Conservation (phyloP, 2,113 vertebrate species). For the Mionectes macconnelli region DNA sequence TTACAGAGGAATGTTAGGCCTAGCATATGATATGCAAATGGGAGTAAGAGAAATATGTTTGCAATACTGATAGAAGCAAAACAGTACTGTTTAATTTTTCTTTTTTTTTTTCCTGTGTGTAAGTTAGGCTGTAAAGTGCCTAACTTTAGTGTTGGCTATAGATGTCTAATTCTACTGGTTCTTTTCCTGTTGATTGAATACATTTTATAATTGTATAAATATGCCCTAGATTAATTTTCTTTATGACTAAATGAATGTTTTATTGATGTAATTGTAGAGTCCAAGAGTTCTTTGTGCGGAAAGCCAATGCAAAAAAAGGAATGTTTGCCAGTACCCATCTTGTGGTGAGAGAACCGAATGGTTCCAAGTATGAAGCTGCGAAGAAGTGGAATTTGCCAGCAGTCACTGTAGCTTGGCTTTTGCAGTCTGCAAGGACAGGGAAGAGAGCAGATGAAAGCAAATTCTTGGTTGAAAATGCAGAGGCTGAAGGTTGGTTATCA, state of each 20-base stretch:
- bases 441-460: slow-evolving; percentile 79
- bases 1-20: background rate
- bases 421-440: slow-evolving; percentile 85
- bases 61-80: background rate
- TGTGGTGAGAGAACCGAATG: slow-evolving; percentile 82
- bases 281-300: slow-evolving; percentile 95
- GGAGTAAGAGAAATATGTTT: background rate
- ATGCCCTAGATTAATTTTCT: background rate
- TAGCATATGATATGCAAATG: background rate
- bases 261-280: slow-evolving; percentile 76
- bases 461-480: slow-evolving; percentile 82
- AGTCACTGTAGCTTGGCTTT: slow-evolving; percentile 86
- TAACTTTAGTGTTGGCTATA: background rate
- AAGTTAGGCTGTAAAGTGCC: background rate
- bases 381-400: slow-evolving; percentile 94
- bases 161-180: background rate
- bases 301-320: slow-evolving; percentile 85
- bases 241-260: background rate
- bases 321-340: slow-evolving; percentile 95
- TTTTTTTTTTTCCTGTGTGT: background rate
- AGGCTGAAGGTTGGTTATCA: slow-evolving; percentile 76
- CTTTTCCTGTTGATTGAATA: background rate
- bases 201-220: background rate
- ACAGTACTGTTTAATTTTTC: background rate
- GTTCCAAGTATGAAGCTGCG: slow-evolving; percentile 94